These are phyloP conservation scores for Listronotus oregonensis DNA, from an alignment of 1,140 invertebrate species.

Conservation along the genomic window DNA sequence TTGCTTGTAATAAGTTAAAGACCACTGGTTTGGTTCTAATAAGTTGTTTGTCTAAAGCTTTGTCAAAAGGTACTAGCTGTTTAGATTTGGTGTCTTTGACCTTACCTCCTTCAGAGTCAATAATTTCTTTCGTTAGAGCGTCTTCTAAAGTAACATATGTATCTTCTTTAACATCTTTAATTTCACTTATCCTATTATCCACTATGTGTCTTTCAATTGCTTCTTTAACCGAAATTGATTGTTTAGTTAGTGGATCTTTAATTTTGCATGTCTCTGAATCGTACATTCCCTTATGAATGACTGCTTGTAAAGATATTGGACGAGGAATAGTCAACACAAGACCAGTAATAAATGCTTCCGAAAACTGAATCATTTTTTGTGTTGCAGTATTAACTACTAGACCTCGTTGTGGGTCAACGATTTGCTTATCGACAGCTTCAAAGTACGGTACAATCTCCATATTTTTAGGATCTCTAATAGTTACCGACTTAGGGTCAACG, in stretches of 20 bases:
- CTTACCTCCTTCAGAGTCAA: constrained; percentile 71
- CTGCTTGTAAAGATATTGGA: constrained; percentile 77
- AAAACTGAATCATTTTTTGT: constrained; percentile 68
- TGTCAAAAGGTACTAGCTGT: constrained; percentile 68
- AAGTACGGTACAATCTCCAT: constrained; percentile 73
- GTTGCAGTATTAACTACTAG: constrained; percentile 72
- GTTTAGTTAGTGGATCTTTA: constrained; percentile 71
- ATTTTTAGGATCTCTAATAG: constrained; percentile 70
- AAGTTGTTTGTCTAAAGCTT: constrained; percentile 70
- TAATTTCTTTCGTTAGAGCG: constrained; percentile 69
- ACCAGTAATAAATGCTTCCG: constrained; percentile 72
- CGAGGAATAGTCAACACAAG: constrained; percentile 68
- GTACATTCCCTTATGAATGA: constrained; percentile 73
- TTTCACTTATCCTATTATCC: constrained; percentile 81
- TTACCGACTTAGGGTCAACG: constrained; percentile 75
- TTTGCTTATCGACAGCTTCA: constrained; percentile 76
- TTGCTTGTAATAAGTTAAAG: constrained; percentile 73
- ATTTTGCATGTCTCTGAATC: constrained; percentile 73
- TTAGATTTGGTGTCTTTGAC: constrained; percentile 71
- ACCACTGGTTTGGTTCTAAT: constrained; percentile 73
- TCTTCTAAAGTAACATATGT: constrained; percentile 71
- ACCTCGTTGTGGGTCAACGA: constrained; percentile 76
- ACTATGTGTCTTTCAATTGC: constrained; percentile 79
- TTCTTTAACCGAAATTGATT: constrained; percentile 72
- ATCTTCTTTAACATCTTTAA: constrained; percentile 75